Evolutionary conservation across 2,113 vertebrate species (phyloP), one percentile per base, ranked within the genome.

Genomic region (Leptocoma aspasia): DNA sequence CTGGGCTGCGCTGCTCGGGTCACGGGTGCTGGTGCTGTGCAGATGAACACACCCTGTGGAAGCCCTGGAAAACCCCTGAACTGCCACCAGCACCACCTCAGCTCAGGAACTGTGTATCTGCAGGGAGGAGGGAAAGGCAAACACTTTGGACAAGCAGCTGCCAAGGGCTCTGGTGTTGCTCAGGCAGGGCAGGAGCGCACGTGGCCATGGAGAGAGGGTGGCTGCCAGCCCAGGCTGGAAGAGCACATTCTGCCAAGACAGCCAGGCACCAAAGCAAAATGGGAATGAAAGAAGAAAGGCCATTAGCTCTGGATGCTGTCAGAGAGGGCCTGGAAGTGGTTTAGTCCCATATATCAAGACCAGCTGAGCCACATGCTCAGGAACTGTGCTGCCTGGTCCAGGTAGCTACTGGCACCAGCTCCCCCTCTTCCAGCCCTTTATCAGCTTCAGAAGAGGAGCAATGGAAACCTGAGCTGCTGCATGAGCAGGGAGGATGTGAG

Each of bases 1-100:
- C 0, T 2, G 20, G 39, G 3, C 37, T 13, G 35, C 0, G 0
- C 19, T 2, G 20, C 44, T 59, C 0, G 0, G 30, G 33, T 5
- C 61, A 26, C 0, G 0, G n/a, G 31, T 26, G 54, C 61, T 53
- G 39, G 63, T 35, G 63, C 78, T 81, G 44, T n/a, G 77, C 57
- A 66, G 30, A 10, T 26, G 44, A 72, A 63, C 42, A 45, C 30
- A 6, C 4, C 13, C 65, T 3, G 7, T 19, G 20, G 52, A 56
- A 82, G 30, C 16, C 68, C 47, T 45, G 75, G 73, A 65, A 76
- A 84, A 66, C 4, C 59, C 75, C 77, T 13, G 63, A 78, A 75
- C 39, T 84, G 80, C 66, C 68, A 27, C 35, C 65, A 54, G 6
- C 69, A 70, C 6, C 70, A 57, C 14, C 65, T 57, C 59, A 63